Conservation (phyloP, 2,888 invertebrate genomes). For the Scaptomyza tumidula region DNA sequence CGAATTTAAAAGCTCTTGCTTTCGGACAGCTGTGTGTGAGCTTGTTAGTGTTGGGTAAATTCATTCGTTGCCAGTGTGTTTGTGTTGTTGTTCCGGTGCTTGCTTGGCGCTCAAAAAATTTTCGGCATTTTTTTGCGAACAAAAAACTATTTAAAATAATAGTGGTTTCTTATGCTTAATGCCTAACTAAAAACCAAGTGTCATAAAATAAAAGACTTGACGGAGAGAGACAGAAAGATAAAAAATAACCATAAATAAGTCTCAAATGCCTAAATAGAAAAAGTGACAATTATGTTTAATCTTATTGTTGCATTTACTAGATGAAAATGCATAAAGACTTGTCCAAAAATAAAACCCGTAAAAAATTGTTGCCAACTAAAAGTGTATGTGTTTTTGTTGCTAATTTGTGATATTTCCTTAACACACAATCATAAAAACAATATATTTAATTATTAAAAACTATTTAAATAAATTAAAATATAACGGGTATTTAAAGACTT, state of each 20-base stretch:
- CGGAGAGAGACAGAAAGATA: slow-evolving; percentile 29
- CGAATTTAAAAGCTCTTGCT: slow-evolving; percentile 7
- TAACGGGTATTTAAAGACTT: slow-evolving; percentile 49
- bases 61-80: slow-evolving; percentile 49
- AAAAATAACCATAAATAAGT: slow-evolving; percentile 14
- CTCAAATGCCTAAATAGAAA: slow-evolving; percentile 23
- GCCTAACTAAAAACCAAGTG: slow-evolving; percentile 39
- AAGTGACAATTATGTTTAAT: slow-evolving; percentile 53
- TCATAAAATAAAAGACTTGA: slow-evolving; percentile 52
- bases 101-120: slow-evolving; percentile 73
- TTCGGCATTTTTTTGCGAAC: slow-evolving; percentile 61
- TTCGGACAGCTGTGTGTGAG: slow-evolving; percentile 19
- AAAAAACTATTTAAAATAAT: slow-evolving; percentile 32
- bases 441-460: slow-evolving; percentile 15
- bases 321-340: slow-evolving; percentile 84
- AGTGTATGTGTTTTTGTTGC: slow-evolving; percentile 49
- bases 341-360: slow-evolving; percentile 83
- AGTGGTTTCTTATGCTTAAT: slow-evolving; percentile 21
- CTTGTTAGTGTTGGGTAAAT: slow-evolving; percentile 40
- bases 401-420: slow-evolving; percentile 72
- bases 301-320: slow-evolving; percentile 63
- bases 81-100: slow-evolving; percentile 65
- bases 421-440: slow-evolving; percentile 20
- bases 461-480: slow-evolving; percentile 27
- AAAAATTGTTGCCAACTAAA: slow-evolving; percentile 67